phyloP scores from a whole-genome alignment of 2,797 vertebrate genomes.

The Cynodonichthys magdalenae region DNA sequence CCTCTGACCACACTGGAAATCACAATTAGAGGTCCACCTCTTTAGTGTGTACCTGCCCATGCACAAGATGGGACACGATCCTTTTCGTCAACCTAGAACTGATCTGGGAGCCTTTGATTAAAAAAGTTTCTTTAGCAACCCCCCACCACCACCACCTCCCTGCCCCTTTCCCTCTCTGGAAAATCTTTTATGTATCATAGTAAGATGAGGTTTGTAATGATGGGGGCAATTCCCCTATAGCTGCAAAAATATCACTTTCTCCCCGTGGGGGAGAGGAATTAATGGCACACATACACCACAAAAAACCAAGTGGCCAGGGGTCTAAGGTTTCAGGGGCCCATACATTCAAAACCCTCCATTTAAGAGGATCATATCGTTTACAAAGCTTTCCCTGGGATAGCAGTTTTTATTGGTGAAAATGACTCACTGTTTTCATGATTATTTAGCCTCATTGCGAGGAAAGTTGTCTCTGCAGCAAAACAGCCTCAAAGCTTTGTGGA shows the following conservation, averaged over 20 bases:
- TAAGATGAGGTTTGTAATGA: conserved; percentile 72
- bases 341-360: conserved; percentile 67
- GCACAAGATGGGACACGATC: conserved; percentile 13
- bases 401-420: conserved; percentile 75
- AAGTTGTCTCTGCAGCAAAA: conserved; percentile 49
- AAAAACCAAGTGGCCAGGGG: conserved; percentile 72
- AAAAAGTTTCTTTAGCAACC: conserved; percentile 6
- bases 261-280: conserved; percentile 60
- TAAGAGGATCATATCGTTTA: conserved; percentile 68
- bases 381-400: conserved; percentile 70
- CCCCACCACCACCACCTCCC: background rate
- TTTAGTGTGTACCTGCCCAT: conserved; percentile 4
- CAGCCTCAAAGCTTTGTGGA: conserved; percentile 59
- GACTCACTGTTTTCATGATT: conserved; percentile 70
- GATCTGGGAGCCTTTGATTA: conserved; percentile 21
- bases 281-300: conserved; percentile 67
- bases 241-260: conserved; percentile 80
- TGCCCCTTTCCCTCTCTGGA: conserved; percentile 20
- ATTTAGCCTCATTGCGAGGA: conserved; percentile 57
- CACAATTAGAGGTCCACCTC: conserved; percentile 14
- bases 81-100: conserved; percentile 8
- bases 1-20: conserved; percentile 35
- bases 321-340: conserved; percentile 73
- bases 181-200: conserved; percentile 49
- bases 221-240: conserved; percentile 66